These are phyloP conservation scores for Carollia perspicillata DNA, from an alignment of 2,113 vertebrate species.

Conservation along the genomic window DNA sequence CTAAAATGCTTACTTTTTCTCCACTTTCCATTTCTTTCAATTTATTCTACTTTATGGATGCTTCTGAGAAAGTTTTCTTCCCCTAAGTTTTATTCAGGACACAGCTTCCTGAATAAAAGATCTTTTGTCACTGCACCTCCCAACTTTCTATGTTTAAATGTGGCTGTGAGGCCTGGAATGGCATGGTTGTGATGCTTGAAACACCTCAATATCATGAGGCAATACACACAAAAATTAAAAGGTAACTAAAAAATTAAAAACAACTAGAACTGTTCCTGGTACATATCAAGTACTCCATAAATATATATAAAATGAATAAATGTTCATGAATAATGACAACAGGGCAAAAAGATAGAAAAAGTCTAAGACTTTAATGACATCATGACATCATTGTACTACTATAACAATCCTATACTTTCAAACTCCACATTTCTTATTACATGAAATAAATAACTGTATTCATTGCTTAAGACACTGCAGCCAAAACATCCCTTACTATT, in stretches of 20 bases:
- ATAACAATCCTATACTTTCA: neutral
- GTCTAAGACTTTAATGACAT: neutral
- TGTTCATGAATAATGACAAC: neutral
- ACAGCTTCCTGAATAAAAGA: neutral
- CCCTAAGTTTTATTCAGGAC: neutral
- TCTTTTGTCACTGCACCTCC: neutral
- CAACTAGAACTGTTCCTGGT: neutral
- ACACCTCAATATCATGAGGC: neutral
- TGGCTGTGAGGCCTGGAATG: neutral
- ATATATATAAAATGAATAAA: constrained; percentile 19
- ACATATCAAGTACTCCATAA: neutral
- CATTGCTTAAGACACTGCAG: neutral
- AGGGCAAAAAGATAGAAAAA: neutral
- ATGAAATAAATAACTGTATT: neutral
- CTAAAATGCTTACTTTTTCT: neutral
- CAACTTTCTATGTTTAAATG: neutral
- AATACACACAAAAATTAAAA: neutral
- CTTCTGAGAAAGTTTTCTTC: constrained; percentile 24
- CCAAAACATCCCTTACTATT: neutral
- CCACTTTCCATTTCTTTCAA: neutral
- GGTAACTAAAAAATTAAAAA: neutral
- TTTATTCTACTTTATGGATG: neutral
- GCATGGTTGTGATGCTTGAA: neutral
- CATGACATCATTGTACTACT: neutral
- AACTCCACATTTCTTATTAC: constrained; percentile 10